A percentile compares a stretch with the other conserved stretches of the same genome.
These are phyloP conservation scores for Orthosia gracilis DNA, from an alignment of 2,888 invertebrate species.

Conservation along the genomic window DNA sequence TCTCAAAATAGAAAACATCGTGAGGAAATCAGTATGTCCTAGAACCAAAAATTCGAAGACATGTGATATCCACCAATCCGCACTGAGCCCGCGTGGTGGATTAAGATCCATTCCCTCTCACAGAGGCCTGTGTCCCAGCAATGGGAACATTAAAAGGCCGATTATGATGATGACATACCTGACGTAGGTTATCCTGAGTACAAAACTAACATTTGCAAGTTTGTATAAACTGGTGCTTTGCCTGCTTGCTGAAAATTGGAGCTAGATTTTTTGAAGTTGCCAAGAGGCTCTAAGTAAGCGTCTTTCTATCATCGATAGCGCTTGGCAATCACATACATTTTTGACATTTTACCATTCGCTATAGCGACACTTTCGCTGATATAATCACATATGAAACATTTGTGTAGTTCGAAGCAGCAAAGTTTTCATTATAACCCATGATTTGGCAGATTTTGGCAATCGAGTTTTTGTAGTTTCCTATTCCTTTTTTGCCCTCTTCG, in stretches of 20 bases:
- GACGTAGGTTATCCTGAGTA: conserved; percentile 10
- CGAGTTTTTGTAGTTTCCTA: neutral
- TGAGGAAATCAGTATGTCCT: too few species aligned
- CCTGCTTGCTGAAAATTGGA: neutral
- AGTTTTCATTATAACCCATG: neutral
- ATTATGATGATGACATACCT: conserved; percentile 4
- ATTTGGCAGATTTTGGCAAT: neutral
- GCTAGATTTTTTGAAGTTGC: neutral
- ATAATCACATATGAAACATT: neutral
- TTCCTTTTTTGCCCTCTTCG: neutral
- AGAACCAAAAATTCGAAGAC: too few species aligned
- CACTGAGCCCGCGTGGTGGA: too few species aligned
- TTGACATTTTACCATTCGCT: too few species aligned
- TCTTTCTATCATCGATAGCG: too few species aligned
- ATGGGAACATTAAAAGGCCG: too few species aligned
- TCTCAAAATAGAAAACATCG: too few species aligned
- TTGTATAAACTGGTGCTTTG: conserved; percentile 1
- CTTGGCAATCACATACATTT: too few species aligned
- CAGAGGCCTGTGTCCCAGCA: too few species aligned
- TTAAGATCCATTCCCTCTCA: too few species aligned
- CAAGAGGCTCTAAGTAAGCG: neutral
- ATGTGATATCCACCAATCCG: too few species aligned
- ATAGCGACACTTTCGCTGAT: too few species aligned
- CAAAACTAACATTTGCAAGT: conserved; percentile 26
- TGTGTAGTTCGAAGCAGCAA: neutral